These are phyloP conservation scores for Eudorcas thomsonii DNA, from an alignment of 2,113 vertebrate genomes.

Conservation along the genomic window DNA sequence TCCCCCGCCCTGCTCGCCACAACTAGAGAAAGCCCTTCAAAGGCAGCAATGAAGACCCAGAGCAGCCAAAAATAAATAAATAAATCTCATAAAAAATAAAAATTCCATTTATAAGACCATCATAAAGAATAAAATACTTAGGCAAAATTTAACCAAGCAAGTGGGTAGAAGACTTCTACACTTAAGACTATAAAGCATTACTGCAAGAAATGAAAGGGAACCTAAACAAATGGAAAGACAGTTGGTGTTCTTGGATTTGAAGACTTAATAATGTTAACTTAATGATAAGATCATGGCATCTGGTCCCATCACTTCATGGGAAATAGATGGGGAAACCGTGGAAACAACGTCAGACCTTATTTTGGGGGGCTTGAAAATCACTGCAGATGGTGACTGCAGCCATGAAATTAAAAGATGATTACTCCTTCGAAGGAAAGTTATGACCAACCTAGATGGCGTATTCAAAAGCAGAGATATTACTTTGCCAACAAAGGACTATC, in stretches of 20 bases:
- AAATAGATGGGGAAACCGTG: too few species aligned
- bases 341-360: too few species aligned
- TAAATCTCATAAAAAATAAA: not conserved
- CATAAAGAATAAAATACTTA: not conserved
- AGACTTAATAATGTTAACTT: not conserved
- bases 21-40: not conserved
- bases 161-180: not conserved
- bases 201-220: not conserved
- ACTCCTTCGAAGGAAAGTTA: too few species aligned
- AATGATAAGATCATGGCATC: not conserved
- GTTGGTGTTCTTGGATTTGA: not conserved
- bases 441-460: too few species aligned
- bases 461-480: too few species aligned
- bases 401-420: too few species aligned
- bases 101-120: not conserved
- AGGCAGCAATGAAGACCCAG: not conserved
- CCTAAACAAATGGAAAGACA: not conserved
- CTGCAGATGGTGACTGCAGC: too few species aligned
- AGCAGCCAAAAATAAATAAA: not conserved
- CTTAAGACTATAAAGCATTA: not conserved
- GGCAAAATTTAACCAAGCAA: not conserved
- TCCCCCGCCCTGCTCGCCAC: accelerated
- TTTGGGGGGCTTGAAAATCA: too few species aligned
- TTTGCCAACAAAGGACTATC: too few species aligned
- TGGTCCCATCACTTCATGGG: too few species aligned